A percentile compares a stretch with the other conserved stretches of the same genome.
These are phyloP conservation scores for Mamestra configurata DNA, from an alignment of 1,140 invertebrate species.

Conservation along the genomic window DNA sequence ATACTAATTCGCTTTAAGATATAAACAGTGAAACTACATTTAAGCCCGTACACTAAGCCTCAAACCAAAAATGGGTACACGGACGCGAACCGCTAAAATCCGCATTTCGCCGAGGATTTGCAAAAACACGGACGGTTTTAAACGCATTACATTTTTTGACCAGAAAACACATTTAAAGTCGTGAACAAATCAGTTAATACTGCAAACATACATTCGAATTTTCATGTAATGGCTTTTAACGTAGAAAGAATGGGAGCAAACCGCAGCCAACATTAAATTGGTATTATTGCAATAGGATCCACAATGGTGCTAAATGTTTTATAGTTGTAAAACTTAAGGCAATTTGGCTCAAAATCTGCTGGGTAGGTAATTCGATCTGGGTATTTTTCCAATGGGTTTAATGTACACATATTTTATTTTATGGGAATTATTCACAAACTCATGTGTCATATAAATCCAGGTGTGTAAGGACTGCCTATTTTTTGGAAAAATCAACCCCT, in stretches of 20 bases:
- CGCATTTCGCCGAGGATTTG: constrained; percentile 14
- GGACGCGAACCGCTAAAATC: neutral
- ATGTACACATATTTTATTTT: constrained; percentile 8
- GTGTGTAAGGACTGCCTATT: too few relatives aligned
- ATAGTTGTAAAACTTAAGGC: constrained; percentile 14
- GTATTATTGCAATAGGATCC: constrained; percentile 22
- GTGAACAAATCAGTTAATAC: constrained; percentile 29
- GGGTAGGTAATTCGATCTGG: neutral
- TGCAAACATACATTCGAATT: constrained; percentile 29
- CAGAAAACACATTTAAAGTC: constrained; percentile 28
- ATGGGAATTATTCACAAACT: too few relatives aligned
- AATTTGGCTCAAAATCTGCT: constrained; percentile 29
- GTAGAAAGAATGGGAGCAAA: constrained; percentile 2
- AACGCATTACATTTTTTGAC: constrained; percentile 32
- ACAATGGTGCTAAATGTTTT: constrained; percentile 29
- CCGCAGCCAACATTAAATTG: constrained; percentile 27
- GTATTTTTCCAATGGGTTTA: neutral
- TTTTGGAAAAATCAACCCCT: too few relatives aligned
- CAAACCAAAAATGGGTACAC: constrained; percentile 9
- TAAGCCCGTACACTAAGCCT: constrained; percentile 1
- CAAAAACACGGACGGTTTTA: constrained; percentile 29
- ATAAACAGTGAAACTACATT: constrained; percentile 16
- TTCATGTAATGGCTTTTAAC: constrained; percentile 33
- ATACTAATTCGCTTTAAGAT: neutral
- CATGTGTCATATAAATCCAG: too few relatives aligned